Evolutionary conservation across 2,888 invertebrate genomes (phyloP), one percentile per base, ranked within the genome.

Genomic region (Meta bourneti): DNA sequence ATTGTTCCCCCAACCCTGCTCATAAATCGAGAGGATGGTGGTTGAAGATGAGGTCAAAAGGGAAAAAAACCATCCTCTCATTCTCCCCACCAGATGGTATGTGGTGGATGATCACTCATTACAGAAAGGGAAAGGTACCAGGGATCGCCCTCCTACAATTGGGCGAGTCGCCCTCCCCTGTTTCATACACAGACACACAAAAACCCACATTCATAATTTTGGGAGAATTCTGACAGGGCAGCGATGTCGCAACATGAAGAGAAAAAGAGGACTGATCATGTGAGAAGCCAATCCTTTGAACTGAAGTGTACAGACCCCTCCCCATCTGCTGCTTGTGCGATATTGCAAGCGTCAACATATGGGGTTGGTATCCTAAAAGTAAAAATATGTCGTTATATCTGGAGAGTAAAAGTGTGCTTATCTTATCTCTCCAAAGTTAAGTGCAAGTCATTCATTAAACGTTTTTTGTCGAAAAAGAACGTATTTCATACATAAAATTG

Each of bases 11-110:
- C 16, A 79, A 79, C 19, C 52, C n/a, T 52, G 52, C 13, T 16
- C 16, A 61, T 61, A 54, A 7, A 20, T 19, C 34, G 61, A 9
- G 20, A 16, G 20, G 11, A 61, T 34, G n/a, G 79, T 20, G 20
- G 20, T 6, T 0, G n/a, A 72, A 52, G 19, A 49, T 7, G 80
- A 8, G 16, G 80, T n/a, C 54, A 72, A 77, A 49, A 78, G 77
- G 70, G 8, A 20, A 49, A 61, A 51, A 51, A 71, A 69, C 11
- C 8, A 69, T 71, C 34, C 9, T 61, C 8, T 34, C 52, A 20
- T 74, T 74, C 61, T 52, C 61, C 48, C 71, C 20, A 84, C 89
- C 89, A 89, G 89, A 83, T 89, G 89, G 52, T 19, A 77, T 34
- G 48, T 75, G 61, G 70, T 34, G 9, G 69, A 70, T 19, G 51